Evolutionary conservation across 2,888 invertebrate species (phyloP).

Genomic region (Meghimatium bilineatum): DNA sequence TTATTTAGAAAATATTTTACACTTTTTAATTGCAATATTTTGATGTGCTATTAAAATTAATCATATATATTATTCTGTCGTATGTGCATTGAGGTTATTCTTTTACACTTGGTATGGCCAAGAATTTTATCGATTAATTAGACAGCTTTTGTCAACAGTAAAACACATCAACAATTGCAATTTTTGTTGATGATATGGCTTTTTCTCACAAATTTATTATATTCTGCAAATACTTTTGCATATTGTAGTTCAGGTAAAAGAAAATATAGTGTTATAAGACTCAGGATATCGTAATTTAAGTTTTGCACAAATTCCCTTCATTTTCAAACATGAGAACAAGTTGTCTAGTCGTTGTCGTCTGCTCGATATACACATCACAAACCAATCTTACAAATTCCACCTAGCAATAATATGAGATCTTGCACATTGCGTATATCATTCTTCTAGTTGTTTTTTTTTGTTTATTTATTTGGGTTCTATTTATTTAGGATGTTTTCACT

Average conservation of each 20-base stretch:
- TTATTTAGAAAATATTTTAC: background rate
- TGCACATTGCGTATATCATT: background rate
- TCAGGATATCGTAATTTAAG: background rate
- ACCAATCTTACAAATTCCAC: background rate
- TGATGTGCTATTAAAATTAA: background rate
- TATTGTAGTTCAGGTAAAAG: background rate
- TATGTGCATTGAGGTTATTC: background rate
- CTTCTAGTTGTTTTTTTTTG: background rate
- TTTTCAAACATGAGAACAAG: constrained; percentile 16
- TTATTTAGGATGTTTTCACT: background rate
- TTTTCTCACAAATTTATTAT: background rate
- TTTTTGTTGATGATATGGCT: constrained; percentile 5
- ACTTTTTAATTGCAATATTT: background rate
- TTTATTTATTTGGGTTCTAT: background rate
- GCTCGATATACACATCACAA: background rate
- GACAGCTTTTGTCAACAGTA: constrained; percentile 49
- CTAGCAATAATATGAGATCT: background rate
- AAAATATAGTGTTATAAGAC: background rate
- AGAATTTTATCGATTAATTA: constrained; percentile 52
- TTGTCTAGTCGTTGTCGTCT: constrained; percentile 9
- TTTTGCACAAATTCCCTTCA: background rate
- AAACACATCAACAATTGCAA: constrained; percentile 28
- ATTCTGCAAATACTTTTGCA: constrained; percentile 21
- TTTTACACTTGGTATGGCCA: constrained; percentile 41
- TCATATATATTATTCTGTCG: constrained; percentile 1